Evolutionary conservation across 1,140 invertebrate genomes (phyloP).

Genomic region (Drosophila pachea): DNA sequence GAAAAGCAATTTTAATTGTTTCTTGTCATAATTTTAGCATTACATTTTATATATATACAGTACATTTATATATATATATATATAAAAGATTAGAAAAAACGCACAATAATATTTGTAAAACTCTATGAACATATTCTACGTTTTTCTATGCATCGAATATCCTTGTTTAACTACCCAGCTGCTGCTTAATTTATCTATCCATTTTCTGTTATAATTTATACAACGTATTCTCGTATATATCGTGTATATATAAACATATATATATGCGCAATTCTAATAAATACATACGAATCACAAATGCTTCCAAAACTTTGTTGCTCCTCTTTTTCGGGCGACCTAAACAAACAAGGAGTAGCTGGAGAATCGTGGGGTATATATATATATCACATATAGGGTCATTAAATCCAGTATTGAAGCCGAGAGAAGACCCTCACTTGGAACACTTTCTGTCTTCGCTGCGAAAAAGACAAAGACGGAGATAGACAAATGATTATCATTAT

Average conservation of each 20-base stretch:
- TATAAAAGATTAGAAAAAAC: constrained; percentile 39
- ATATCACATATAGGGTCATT: too few relatives aligned
- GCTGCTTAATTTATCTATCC: constrained; percentile 67
- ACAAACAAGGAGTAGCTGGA: too few relatives aligned
- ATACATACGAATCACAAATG: constrained; percentile 67
- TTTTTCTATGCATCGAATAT: constrained; percentile 36
- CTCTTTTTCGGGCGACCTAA: too few relatives aligned
- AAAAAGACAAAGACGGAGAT: too few relatives aligned
- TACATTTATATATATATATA: constrained; percentile 27
- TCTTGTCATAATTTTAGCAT: constrained; percentile 29
- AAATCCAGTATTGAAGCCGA: too few relatives aligned
- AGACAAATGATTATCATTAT: too few relatives aligned
- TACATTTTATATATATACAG: constrained; percentile 18
- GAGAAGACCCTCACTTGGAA: too few relatives aligned
- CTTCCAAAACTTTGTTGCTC: constrained; percentile 41
- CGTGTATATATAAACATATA: constrained; percentile 26
- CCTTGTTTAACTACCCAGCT: constrained; percentile 10
- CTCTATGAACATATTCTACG: constrained; percentile 43
- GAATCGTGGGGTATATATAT: too few relatives aligned
- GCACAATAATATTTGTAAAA: constrained; percentile 60
- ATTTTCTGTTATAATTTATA: neutral
- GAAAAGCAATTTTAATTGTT: constrained; percentile 23
- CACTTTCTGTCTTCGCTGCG: too few relatives aligned
- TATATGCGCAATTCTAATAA: constrained; percentile 73
- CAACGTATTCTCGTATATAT: too few relatives aligned